Percentiles rank a stretch among this genome's conserved stretches.
phyloP scores from a whole-genome alignment of 2,797 vertebrate genomes.

The Gymnothorax javanicus region DNA sequence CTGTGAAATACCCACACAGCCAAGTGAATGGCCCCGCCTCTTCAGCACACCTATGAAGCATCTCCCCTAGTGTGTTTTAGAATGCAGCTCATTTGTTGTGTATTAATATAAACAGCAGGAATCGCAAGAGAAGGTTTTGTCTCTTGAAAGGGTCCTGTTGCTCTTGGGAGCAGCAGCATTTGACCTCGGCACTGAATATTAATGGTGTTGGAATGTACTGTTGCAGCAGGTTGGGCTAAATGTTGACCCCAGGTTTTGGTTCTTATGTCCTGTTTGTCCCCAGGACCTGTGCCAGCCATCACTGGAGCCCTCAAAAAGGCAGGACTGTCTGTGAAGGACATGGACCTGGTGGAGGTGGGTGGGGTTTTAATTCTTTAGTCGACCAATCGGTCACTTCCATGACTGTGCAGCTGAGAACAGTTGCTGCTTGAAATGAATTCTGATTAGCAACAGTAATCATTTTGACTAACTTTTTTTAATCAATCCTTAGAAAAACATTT shows the following conservation, averaged over 20 bases:
- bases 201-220: too few species aligned
- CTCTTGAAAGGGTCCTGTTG: too few species aligned
- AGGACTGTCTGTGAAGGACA: constrained; percentile 85
- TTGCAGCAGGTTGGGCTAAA: neutral
- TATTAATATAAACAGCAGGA: too few species aligned
- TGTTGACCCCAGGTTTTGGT: neutral
- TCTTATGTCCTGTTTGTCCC: constrained; percentile 9
- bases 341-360: constrained; percentile 93
- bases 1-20: too few species aligned
- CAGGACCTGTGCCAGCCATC: constrained; percentile 92
- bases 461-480: neutral
- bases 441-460: too few species aligned
- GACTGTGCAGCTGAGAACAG: neutral
- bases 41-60: too few species aligned
- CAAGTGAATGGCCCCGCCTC: too few species aligned
- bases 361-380: neutral
- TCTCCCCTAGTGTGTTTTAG: too few species aligned
- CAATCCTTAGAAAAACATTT: neutral
- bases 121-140: too few species aligned
- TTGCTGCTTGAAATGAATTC: neutral
- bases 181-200: too few species aligned
- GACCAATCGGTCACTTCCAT: neutral
- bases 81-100: too few species aligned
- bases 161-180: too few species aligned
- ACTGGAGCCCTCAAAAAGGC: constrained; percentile 91